Conservation (phyloP, 1,140 invertebrate genomes). For the Drosophila lacertosa region DNA sequence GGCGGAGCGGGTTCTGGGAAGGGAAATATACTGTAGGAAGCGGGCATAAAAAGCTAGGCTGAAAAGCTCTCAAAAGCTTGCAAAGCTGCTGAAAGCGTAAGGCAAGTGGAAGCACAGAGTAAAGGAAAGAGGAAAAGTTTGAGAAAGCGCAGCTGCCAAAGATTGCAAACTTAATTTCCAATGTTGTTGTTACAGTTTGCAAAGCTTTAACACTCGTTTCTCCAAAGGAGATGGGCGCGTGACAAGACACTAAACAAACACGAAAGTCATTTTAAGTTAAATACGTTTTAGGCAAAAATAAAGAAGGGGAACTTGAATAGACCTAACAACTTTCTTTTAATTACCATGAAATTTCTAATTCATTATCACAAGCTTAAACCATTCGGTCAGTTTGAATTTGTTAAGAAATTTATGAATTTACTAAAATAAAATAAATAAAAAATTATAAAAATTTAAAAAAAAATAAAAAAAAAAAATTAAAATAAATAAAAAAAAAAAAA, state of each 20-base stretch:
- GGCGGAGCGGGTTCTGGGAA: conserved; percentile 48
- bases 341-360: too few relatives aligned
- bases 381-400: too few relatives aligned
- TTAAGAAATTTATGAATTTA: too few relatives aligned
- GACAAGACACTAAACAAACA: neutral
- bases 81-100: conserved; percentile 25
- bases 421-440: too few relatives aligned
- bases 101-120: neutral
- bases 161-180: conserved; percentile 2
- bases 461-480: too few relatives aligned
- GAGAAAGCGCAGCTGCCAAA: conserved; percentile 1
- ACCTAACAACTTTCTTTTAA: neutral
- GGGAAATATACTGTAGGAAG: conserved; percentile 12
- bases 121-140: neutral
- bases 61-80: conserved; percentile 15
- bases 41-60: conserved; percentile 15
- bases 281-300: too few relatives aligned
- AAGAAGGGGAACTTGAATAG: neutral
- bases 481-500: too few relatives aligned
- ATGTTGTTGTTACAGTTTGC: neutral
- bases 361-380: too few relatives aligned
- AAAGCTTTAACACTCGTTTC: conserved; percentile 1
- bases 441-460: too few relatives aligned
- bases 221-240: conserved; percentile 2
- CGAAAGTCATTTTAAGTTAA: too few relatives aligned